Base-by-base conservation (phyloP, 2,113 vertebrate species). In the Mugil cephalus region DNA sequence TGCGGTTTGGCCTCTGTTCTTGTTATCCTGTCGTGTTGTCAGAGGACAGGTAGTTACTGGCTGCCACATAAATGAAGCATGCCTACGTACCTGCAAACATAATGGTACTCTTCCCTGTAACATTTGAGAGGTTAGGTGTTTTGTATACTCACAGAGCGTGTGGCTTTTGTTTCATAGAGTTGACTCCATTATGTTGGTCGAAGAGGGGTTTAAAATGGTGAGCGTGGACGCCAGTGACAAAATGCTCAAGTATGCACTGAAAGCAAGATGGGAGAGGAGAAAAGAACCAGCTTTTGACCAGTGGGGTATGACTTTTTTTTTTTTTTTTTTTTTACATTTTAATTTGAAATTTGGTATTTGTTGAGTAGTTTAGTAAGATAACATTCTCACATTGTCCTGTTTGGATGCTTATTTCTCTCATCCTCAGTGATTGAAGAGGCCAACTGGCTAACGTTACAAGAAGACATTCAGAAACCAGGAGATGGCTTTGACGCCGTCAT, bases 221-320 rank as follows among this genome's bases (percentile, higher is more conserved):
- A 99, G 98, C 0, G 96, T 98, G 78, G 98, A 99, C 7, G 98
- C 98, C 91, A 99, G 98, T 10, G 98, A 99, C 92, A 99, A 98
- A 93, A 99, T 99, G 98, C 95, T 99, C 15, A 99, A 99, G 85
- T 97, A 98, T 0, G 98, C 98, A 0, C 90, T 99, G 58, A 99
- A 98, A 83, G 93, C 96, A 24, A 94, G 97, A 71, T 99, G 98
- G 98, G 95, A 96, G 55, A 94, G 97, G 48, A 94, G 97, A 69
- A 97, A 95, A 63, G 97, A 99, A 59, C 76, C 91, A 0, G 92
- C 95, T 8, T 99, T 98, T 34, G 97, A 99, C 89, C 93, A 96
- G 63, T 99, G 98, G 98, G 96, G 98, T 98, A 93, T 0, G 86
- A 43, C 7, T 1, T 15, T 8, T 53, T 55, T 10, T 1, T 21